Base-by-base conservation (phyloP, 1,140 invertebrate genomes). In the Tetraneura akinire region DNA sequence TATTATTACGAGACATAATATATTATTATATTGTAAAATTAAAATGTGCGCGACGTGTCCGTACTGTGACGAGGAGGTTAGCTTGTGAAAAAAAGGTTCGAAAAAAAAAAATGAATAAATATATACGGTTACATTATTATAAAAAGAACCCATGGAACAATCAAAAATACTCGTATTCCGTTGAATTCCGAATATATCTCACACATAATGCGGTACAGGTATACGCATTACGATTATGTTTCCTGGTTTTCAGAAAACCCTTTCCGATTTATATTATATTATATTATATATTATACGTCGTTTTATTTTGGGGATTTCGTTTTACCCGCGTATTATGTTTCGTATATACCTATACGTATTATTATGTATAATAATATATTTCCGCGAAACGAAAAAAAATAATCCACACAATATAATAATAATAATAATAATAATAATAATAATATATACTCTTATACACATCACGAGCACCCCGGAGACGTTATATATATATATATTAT, bases 241-340 rank as follows among this genome's bases (percentile, higher is more conserved):
- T 49, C 45, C 23, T 49, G 45, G 23, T 70, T 70, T 70, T 70
- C 45, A 23, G 68, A 8, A 51, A 70, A 70, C 68, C 68, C 68
- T 70, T 70, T 70, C 23, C 68, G 47, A 29, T 70, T 70, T 70
- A 47, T 29, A 1, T n/a, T n/a, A n/a, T n/a, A n/a, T n/a, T n/a
- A n/a, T n/a, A n/a, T n/a, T n/a, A n/a, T n/a, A n/a, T n/a, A n/a
- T n/a, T n/a, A n/a, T n/a, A n/a, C n/a, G n/a, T n/a, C 1, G 68
- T 29, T 49, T 70, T 70, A 49, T 5, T 26, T 26, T 13, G 42
- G 42, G 47, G 16, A 62, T 62, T 62, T 62, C 57, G 32, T 49
- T 70, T 49, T 37, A 37, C 32, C 8, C 68, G 45, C 23, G 26
- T 70, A 64, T 32, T 23, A 42, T 13, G 37, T 68, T 23, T 68